Percentiles rank a stretch among this genome's conserved stretches.
phyloP scores from a whole-genome alignment of 2,888 invertebrate genomes.

The Andrena chrysosceles region DNA sequence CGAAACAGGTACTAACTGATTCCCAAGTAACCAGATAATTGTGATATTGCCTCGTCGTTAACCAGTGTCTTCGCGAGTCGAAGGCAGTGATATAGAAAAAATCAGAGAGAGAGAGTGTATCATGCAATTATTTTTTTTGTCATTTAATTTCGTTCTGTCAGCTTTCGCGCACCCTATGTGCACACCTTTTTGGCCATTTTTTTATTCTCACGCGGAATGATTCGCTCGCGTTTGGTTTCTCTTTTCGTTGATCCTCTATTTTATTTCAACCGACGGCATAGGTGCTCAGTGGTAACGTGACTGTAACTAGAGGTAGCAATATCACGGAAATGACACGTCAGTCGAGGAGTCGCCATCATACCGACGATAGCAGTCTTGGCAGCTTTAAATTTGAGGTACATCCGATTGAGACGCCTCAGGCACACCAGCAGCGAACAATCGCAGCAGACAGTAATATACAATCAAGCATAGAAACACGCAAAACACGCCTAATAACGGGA shows the following conservation, averaged over 20 bases:
- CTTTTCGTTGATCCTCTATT: conserved; percentile 60
- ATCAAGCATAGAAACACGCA: conserved; percentile 1
- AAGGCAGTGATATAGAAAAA: background rate
- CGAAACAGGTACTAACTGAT: conserved; percentile 82
- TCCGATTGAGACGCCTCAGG: conserved; percentile 51
- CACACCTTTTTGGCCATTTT: background rate
- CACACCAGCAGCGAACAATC: conserved; percentile 31
- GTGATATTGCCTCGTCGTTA: conserved; percentile 19
- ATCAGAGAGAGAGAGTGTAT: background rate
- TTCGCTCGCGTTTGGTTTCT: conserved; percentile 12
- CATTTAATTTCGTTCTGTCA: conserved; percentile 16
- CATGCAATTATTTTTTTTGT: background rate
- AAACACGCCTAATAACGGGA: background rate
- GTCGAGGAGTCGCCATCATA: conserved; percentile 87
- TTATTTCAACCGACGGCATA: conserved; percentile 72
- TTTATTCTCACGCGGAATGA: conserved; percentile 13
- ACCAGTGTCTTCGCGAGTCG: conserved; percentile 15
- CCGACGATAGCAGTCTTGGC: conserved; percentile 90
- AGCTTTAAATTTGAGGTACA: conserved; percentile 90
- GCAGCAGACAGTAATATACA: conserved; percentile 25
- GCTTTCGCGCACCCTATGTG: conserved; percentile 17
- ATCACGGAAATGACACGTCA: conserved; percentile 82
- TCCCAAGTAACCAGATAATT: conserved; percentile 51
- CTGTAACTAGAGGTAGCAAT: conserved; percentile 83
- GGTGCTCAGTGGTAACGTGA: conserved; percentile 83